Conservation (phyloP, 2,113 vertebrate genomes). For the Gallinago undulata region DNA sequence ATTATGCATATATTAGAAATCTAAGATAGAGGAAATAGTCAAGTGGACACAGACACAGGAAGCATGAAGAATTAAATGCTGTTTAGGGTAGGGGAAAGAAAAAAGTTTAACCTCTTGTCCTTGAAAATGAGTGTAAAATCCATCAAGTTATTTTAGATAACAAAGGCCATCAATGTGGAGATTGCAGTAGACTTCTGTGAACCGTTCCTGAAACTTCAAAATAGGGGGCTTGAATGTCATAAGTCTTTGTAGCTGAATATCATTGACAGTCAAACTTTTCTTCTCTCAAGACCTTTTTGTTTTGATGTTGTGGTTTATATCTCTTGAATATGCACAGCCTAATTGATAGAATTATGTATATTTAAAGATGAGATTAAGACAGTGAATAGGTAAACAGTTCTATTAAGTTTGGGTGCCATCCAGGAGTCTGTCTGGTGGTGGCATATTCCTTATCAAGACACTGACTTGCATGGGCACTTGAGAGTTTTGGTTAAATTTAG, state of each 20-base stretch:
- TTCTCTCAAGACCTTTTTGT: not conserved
- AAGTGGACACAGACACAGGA: not conserved
- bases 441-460: not conserved
- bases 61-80: not conserved
- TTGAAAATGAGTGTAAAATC: not conserved
- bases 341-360: not conserved
- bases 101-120: not conserved
- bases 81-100: not conserved
- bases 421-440: not conserved
- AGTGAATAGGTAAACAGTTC: not conserved
- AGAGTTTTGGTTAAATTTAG: not conserved
- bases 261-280: not conserved
- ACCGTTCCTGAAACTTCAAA: not conserved
- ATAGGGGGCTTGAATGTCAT: rapidly evolving
- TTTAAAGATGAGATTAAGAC: not conserved
- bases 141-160: not conserved
- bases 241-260: not conserved
- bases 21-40: not conserved
- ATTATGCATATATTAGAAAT: not conserved
- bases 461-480: rapidly evolving
- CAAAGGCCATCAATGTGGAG: not conserved
- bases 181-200: not conserved
- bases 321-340: not conserved
- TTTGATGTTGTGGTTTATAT: not conserved
- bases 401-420: not conserved